phyloP scores from a whole-genome alignment of 2,797 vertebrate species.

The Gymnoscopelus braueri region DNA sequence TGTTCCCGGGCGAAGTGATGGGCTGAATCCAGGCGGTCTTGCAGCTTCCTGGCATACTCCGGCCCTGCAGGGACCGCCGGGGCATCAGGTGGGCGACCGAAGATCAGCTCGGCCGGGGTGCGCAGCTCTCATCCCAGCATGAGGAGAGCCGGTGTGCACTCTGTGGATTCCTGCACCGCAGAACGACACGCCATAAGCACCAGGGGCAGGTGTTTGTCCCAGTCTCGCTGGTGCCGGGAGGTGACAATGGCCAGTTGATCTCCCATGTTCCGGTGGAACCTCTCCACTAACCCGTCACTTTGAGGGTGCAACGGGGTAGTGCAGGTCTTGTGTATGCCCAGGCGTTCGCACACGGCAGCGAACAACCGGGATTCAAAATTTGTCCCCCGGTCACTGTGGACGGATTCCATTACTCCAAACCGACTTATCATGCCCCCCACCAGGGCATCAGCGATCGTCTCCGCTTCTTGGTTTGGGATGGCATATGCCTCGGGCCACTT shows the following conservation, averaged over 20 bases:
- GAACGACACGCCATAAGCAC: too few species aligned
- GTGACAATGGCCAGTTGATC: not conserved
- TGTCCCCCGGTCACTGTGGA: too few species aligned
- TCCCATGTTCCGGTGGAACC: not conserved
- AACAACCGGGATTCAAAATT: too few species aligned
- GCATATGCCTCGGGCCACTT: slow-evolving; percentile 14
- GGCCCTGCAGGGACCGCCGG: too few species aligned
- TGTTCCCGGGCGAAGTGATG: too few species aligned
- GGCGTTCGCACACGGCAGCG: too few species aligned
- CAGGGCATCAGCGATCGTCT: slow-evolving; percentile 1
- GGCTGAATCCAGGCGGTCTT: too few species aligned
- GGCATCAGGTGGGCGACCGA: not conserved
- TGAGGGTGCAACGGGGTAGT: too few species aligned
- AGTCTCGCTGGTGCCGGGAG: not conserved
- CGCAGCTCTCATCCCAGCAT: not conserved
- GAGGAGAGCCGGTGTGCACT: not conserved
- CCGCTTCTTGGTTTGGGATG: slow-evolving; percentile 8
- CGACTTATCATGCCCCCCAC: not conserved
- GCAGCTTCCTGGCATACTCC: too few species aligned
- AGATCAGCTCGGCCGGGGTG: not conserved
- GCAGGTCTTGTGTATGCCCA: too few species aligned
- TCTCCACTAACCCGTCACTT: not conserved
- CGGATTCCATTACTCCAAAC: too few species aligned
- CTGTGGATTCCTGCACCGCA: not conserved
- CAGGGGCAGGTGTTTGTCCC: not conserved